phyloP scores from a whole-genome alignment of 2,797 vertebrate genomes.

The Malurus splendens region DNA sequence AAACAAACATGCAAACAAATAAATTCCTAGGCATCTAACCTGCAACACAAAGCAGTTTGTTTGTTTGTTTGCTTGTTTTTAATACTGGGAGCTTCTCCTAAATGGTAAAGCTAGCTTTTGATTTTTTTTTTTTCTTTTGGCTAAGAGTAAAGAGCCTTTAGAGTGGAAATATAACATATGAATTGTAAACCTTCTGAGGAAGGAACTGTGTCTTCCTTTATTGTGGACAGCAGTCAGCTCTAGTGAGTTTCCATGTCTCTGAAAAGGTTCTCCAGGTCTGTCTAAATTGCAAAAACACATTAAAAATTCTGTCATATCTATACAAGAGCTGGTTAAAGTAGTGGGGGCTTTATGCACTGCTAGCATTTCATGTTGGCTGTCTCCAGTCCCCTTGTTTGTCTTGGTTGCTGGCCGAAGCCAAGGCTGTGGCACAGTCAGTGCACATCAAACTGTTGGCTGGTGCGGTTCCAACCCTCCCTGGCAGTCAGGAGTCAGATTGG shows the following conservation, averaged over 20 bases:
- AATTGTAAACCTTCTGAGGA: not conserved
- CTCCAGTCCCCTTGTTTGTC: not conserved
- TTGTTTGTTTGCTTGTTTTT: not conserved
- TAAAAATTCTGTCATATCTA: not conserved
- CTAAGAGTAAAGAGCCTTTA: not conserved
- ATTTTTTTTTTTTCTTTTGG: not conserved
- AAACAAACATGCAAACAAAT: conserved; percentile 35
- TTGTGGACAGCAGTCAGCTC: not conserved
- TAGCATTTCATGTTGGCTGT: not conserved
- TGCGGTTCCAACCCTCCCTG: not conserved
- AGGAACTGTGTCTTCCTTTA: not conserved
- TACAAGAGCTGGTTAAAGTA: not conserved
- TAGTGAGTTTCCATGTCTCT: not conserved
- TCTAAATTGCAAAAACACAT: not conserved
- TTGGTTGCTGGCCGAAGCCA: not conserved
- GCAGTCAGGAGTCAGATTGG: not conserved
- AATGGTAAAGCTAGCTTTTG: not conserved
- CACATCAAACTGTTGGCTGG: not conserved
- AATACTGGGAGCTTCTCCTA: not conserved
- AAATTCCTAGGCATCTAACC: conserved; percentile 52
- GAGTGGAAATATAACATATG: not conserved
- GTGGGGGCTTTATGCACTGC: not conserved
- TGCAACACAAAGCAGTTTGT: conserved; percentile 11
- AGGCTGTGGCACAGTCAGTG: not conserved
- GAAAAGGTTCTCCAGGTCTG: not conserved